Evolutionary conservation across 2,113 vertebrate genomes (phyloP), one percentile per base, ranked within the genome.

Genomic region (Bambusicola thoracicus): DNA sequence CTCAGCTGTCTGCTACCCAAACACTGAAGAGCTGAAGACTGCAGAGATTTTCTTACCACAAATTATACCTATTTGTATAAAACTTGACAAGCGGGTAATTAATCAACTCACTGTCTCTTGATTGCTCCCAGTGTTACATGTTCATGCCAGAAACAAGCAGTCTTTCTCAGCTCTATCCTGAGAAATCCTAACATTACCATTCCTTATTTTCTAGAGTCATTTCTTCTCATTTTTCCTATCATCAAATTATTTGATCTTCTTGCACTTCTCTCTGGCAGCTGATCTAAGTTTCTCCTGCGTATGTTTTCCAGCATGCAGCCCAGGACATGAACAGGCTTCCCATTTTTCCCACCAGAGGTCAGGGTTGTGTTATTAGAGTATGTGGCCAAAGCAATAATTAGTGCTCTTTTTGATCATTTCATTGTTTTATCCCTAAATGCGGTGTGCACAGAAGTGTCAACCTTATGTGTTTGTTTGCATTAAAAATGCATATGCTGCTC

Each of bases 271-370:
- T 61, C 63, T 70, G 15, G 56, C 34, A 69, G 8, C 53, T 49
- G 80, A 59, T 62, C 70, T 24, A 30, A 38, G 21, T 30, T 68
- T 59, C 66, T 89, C 84, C 81, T 76, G 66, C 11, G 30, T 61
- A 53, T 15, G 8, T 1, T 34, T 29, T 49, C 49, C 53, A 51
- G 53, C 22, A 12, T 7, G 38, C 55, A 86, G 74, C 34, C 84
- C 86, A 65, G 0, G 36, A 48, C 32, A 82, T 74, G 74, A 65
- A 76, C 85, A 93, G 95, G 82, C 94, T 97, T 87, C 95, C 77
- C 63, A 77, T n/a, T 95, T 90, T 96, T 95, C 95, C 97, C 97
- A 97, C 96, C 95, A 97, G 97, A 97, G 97, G 97, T 97, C 97
- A 97, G 97, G 85, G 93, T 97, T 97, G 97, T 96, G 95, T 97